These are phyloP conservation scores for Collichthys lucidus DNA, from an alignment of 2,113 vertebrate genomes.

Conservation along the genomic window DNA sequence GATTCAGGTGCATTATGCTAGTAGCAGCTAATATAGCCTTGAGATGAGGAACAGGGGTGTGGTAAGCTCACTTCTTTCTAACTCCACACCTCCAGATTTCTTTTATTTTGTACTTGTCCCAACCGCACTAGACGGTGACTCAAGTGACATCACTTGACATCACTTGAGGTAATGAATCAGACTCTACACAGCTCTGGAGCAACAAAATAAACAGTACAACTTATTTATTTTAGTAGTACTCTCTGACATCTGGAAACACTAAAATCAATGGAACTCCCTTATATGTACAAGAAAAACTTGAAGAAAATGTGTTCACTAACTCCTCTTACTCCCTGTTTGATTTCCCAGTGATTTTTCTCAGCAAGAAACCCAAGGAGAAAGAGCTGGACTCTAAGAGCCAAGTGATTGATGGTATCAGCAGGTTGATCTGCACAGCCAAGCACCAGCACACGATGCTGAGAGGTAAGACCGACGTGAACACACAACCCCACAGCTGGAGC, in stretches of 20 bases:
- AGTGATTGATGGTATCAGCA: slow-evolving; percentile 92
- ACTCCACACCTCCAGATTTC: no score
- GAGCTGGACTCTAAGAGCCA: slow-evolving; percentile 93
- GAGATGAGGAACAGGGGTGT: no score
- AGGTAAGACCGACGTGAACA: slow-evolving; percentile 74
- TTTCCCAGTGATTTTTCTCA: slow-evolving; percentile 90
- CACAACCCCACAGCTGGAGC: background rate
- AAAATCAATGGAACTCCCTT: background rate
- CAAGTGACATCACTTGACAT: background rate
- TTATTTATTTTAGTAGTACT: background rate
- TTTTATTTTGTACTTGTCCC: background rate
- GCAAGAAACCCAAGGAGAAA: slow-evolving; percentile 93
- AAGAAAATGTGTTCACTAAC: background rate
- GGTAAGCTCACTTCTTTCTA: no score
- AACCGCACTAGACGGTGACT: no score
- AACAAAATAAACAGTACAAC: background rate
- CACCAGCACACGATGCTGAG: slow-evolving; percentile 93
- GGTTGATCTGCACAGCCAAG: slow-evolving; percentile 93
- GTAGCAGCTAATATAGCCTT: no score
- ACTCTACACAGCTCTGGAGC: background rate
- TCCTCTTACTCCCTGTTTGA: background rate
- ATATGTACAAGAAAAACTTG: background rate
- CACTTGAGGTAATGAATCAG: background rate
- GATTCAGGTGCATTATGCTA: background rate
- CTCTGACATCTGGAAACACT: background rate